Conservation (phyloP, 1,140 invertebrate species). For the Cotesia vestalis region DNA sequence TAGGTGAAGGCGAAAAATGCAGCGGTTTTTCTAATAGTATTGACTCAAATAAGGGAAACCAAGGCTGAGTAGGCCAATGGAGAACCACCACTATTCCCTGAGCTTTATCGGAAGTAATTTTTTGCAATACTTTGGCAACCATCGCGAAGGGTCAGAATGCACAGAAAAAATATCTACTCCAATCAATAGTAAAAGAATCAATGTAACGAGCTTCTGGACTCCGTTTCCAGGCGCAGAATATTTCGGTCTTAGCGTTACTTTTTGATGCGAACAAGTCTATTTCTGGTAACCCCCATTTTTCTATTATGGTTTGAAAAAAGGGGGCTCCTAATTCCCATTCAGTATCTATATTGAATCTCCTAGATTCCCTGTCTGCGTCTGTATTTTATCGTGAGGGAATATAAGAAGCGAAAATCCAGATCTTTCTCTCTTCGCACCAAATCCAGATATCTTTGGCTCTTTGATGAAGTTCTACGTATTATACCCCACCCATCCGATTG, state of each 20-base stretch:
- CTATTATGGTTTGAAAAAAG: neutral
- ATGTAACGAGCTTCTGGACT: slow-evolving; percentile 10
- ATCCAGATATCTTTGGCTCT: slow-evolving; percentile 2
- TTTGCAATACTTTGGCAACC: neutral
- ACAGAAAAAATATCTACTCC: slow-evolving; percentile 8
- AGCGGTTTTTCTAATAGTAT: slow-evolving; percentile 7
- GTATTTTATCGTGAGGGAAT: slow-evolving; percentile 4
- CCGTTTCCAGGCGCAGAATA: slow-evolving; percentile 18
- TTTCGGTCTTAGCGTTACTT: slow-evolving; percentile 16
- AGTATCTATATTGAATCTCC: neutral
- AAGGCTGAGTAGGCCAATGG: slow-evolving; percentile 23
- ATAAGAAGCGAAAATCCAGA: slow-evolving; percentile 17
- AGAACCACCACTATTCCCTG: neutral
- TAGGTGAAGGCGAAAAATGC: neutral
- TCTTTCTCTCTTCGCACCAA: slow-evolving; percentile 14
- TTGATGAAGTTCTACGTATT: slow-evolving; percentile 2
- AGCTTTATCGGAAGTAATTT: slow-evolving; percentile 13
- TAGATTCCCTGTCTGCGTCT: slow-evolving; percentile 13
- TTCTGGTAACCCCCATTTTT: neutral
- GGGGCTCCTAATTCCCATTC: neutral
- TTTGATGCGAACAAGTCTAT: slow-evolving; percentile 6
- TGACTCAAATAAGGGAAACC: slow-evolving; percentile 8
- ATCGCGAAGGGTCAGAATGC: slow-evolving; percentile 24
- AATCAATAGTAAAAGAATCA: slow-evolving; percentile 24
- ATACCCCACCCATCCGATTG: slow-evolving; percentile 19